These are phyloP conservation scores for Strigamia transsilvanica DNA, from an alignment of 2,888 invertebrate species.

Conservation along the genomic window DNA sequence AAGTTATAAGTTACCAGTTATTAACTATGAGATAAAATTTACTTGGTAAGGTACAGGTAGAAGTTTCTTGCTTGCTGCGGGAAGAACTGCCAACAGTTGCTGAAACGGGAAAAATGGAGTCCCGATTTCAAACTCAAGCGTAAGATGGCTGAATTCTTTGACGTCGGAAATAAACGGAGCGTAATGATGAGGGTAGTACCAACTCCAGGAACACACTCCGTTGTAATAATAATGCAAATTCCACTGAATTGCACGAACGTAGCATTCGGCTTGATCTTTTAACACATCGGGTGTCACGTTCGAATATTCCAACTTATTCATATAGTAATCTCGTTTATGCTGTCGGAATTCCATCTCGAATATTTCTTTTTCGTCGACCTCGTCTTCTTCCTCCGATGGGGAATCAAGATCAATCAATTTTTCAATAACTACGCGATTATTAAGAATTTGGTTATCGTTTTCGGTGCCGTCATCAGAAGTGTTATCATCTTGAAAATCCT, in stretches of 20 bases:
- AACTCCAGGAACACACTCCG: conserved; percentile 96
- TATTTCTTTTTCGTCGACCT: conserved; percentile 60
- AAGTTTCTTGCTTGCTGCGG: conserved; percentile 81
- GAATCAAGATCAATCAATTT: conserved; percentile 58
- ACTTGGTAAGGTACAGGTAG: conserved; percentile 80
- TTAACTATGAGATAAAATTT: not conserved
- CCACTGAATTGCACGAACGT: conserved; percentile 95
- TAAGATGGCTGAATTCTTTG: conserved; percentile 75
- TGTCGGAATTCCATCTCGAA: conserved; percentile 76
- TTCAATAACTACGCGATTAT: not conserved
- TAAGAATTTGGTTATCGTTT: not conserved
- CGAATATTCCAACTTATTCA: conserved; percentile 82
- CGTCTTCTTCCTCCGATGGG: conserved; percentile 67
- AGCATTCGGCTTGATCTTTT: conserved; percentile 80
- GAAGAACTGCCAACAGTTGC: conserved; percentile 87
- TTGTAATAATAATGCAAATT: conserved; percentile 95
- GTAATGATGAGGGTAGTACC: conserved; percentile 98
- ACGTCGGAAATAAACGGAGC: conserved; percentile 96
- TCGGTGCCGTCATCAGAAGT: not conserved
- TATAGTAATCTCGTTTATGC: conserved; percentile 91
- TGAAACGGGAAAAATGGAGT: conserved; percentile 92
- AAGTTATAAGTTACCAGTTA: not conserved
- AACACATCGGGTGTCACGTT: conserved; percentile 81
- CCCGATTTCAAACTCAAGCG: conserved; percentile 83
- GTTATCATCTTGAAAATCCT: not conserved